phyloP scores from a whole-genome alignment of 2,888 invertebrate genomes.

The Tetanocera ferruginea region DNA sequence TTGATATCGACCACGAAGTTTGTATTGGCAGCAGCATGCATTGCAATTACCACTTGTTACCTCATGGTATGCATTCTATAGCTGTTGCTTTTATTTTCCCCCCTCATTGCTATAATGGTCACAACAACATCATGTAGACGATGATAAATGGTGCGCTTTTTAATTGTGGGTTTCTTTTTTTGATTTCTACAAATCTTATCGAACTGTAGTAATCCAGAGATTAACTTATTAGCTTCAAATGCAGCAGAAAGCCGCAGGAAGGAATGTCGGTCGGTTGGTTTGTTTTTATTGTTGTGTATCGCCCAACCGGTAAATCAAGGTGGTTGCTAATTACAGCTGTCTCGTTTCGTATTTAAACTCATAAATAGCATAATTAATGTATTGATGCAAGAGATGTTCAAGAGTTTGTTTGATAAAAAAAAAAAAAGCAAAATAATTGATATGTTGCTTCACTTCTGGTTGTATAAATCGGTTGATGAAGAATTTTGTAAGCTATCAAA shows the following conservation, averaged over 20 bases:
- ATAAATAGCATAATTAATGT: no score
- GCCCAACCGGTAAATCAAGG: no score
- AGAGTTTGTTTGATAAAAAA: no score
- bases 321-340: no score
- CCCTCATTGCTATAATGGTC: conserved; percentile 9
- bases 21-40: neutral
- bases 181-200: neutral
- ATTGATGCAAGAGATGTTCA: no score
- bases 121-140: neutral
- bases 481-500: no score
- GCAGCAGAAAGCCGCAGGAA: neutral
- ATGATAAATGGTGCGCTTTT: conserved; percentile 19
- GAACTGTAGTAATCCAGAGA: conserved; percentile 1
- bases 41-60: conserved; percentile 19
- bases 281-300: no score
- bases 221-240: neutral
- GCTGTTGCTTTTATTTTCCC: neutral
- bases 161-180: conserved; percentile 9
- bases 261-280: no score
- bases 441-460: no score
- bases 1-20: conserved; percentile 31
- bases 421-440: no score
- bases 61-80: neutral
- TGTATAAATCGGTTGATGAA: no score
- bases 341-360: no score